Percentiles rank a stretch among this genome's conserved stretches.
Conservation (phyloP, 2,113 vertebrate species). For the Martes martes region DNA sequence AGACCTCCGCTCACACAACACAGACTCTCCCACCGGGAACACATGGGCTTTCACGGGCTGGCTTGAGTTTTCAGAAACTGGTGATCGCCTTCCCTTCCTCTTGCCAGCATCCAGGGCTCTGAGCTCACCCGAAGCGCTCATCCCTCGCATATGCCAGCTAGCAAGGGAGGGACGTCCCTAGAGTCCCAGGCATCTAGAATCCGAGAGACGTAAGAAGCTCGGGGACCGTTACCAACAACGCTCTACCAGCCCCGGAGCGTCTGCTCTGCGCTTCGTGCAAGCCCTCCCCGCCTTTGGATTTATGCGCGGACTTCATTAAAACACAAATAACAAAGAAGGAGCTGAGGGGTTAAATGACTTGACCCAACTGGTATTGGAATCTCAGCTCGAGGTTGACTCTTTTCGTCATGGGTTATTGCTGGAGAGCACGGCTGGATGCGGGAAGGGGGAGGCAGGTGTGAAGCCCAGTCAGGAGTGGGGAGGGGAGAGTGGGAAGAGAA, state of each 20-base stretch:
- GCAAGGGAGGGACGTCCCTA: background rate
- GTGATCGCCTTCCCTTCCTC: background rate
- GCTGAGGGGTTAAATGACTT: background rate
- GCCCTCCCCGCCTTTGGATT: background rate
- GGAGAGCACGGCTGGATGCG: background rate
- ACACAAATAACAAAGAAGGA: background rate
- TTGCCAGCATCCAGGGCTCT: background rate
- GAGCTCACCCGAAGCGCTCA: background rate
- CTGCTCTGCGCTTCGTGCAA: background rate
- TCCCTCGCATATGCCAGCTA: background rate
- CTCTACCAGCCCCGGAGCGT: background rate
- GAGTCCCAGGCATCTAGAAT: background rate
- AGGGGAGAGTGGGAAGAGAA: background rate
- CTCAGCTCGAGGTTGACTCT: background rate
- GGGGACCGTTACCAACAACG: too few species aligned
- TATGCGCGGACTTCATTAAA: background rate
- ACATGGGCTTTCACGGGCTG: background rate
- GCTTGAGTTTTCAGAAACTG: background rate
- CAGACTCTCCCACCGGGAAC: background rate
- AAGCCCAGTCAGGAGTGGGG: background rate
- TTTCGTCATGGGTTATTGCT: accelerated
- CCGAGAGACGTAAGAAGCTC: background rate
- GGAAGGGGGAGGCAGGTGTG: too few species aligned
- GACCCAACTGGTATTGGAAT: background rate
- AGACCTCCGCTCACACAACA: background rate